phyloP scores from a whole-genome alignment of 2,888 invertebrate species.

The Drosophila subquinaria region DNA sequence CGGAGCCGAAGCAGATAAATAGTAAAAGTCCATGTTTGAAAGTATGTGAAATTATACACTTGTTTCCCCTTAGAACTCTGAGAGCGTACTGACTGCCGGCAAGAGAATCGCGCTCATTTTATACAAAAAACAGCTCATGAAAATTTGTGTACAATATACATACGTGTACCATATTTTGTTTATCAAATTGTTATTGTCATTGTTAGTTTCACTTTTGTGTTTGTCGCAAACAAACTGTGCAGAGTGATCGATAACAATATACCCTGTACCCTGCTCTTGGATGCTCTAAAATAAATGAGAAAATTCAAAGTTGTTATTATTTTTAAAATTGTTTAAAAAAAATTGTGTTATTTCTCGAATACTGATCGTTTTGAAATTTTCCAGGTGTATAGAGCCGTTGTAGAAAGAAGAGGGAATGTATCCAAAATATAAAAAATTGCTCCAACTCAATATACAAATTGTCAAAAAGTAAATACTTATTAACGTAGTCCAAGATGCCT shows the following conservation, averaged over 20 bases:
- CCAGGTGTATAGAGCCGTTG: no score
- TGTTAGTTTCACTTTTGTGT: slow-evolving; percentile 17
- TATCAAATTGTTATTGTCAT: slow-evolving; percentile 14
- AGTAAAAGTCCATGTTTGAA: slow-evolving; percentile 59
- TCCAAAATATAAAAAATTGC: no score
- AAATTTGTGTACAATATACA: slow-evolving; percentile 5
- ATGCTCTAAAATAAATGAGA: no score
- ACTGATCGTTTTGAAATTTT: no score
- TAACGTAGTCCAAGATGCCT: no score
- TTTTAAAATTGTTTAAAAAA: no score
- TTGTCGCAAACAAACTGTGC: neutral
- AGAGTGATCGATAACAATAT: neutral
- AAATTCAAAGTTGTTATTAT: no score
- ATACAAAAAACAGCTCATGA: slow-evolving; percentile 1
- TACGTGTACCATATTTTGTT: neutral
- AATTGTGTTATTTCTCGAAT: no score
- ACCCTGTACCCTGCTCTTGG: neutral
- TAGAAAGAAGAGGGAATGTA: no score
- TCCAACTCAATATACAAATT: no score
- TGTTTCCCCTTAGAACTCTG: slow-evolving; percentile 1
- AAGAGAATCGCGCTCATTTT: neutral
- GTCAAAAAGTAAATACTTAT: no score
- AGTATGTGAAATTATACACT: neutral
- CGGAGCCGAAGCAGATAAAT: slow-evolving; percentile 86
- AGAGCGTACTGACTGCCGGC: slow-evolving; percentile 5